Evolutionary conservation across 2,888 invertebrate species (phyloP), one percentile per base, ranked within the genome.

Genomic region (Sesia apiformis): DNA sequence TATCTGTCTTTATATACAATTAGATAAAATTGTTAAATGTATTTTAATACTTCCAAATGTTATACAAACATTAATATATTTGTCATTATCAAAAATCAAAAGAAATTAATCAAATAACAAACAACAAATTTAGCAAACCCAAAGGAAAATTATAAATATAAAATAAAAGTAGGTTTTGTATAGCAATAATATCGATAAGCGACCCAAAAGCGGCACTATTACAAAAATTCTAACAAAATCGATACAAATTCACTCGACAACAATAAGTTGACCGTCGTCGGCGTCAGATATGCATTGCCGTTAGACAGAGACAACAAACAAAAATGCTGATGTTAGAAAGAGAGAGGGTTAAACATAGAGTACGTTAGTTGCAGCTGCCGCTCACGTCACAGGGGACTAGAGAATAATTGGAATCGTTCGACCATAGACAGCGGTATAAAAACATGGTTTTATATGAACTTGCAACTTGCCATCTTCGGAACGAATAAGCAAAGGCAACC

Each of bases 351-450:
- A 7, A 72, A 59, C 61, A 69, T 74, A 70, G 74, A 73, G 76
- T 81, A 82, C 85, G 85, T 86, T 84, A 75, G 83, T 66, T 81
- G 88, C 88, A 89, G 88, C 88, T 88, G 88, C 77, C 86, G 75
- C 63, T 70, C 71, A 84, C 87, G 86, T 88, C 87, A 86, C 77
- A 69, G 74, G 81, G 76, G 78, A 72, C 80, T 80, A 83, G 78
- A 75, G 82, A 73, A 76, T 74, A 73, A 77, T 78, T 78, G 80
- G 78, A 78, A 70, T 69, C 79, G 77, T 77, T 81, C 78, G 78
- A 80, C 76, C 84, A 72, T 82, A 74, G 75, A 74, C 70, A 8
- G 38, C 50, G 50, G 7, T 38, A 50, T 50, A 50, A 50, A 50
- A 50, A 50, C 38, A 50, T 46, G 46, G 7, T 23, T 23, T 23